Percentiles rank a stretch among this genome's conserved stretches.
Conservation (phyloP, 2,113 vertebrate species). For the Trogon surrucura region DNA sequence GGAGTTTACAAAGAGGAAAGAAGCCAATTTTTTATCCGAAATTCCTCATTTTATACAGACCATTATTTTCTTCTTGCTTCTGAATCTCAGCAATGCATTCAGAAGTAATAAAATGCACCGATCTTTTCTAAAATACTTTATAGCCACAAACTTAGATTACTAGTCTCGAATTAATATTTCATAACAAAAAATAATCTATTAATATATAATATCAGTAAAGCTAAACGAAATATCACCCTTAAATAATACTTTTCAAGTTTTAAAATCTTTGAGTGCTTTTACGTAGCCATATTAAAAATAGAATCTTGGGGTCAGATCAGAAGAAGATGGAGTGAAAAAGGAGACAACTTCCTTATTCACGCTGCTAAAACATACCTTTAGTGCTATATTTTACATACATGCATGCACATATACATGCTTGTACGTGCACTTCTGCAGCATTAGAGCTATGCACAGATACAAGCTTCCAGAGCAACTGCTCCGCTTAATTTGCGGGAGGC, state of each 20-base stretch:
- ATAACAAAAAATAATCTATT: neutral
- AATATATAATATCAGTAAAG: too few relatives aligned
- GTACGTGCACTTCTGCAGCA: rapidly evolving
- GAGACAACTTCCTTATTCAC: neutral
- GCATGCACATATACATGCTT: neutral
- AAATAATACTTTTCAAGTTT: neutral
- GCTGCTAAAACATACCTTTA: neutral
- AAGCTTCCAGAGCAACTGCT: neutral
- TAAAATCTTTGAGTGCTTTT: neutral
- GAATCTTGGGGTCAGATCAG: neutral
- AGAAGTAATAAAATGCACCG: slow-evolving; percentile 1
- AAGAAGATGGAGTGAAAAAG: neutral
- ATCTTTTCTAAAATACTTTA: slow-evolving; percentile 10
- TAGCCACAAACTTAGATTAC: neutral
- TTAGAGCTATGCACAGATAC: neutral
- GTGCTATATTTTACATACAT: neutral
- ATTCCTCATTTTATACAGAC: neutral
- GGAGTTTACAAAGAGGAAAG: neutral
- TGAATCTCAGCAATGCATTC: slow-evolving; percentile 8
- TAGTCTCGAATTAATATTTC: slow-evolving; percentile 17
- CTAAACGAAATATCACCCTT: too few relatives aligned
- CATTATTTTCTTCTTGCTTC: neutral
- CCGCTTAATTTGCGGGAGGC: neutral
- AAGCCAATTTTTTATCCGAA: slow-evolving; percentile 6
- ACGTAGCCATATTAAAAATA: neutral